Evolutionary conservation across 2,888 invertebrate genomes (phyloP).

Genomic region (Caenorhabditis japonica): DNA sequence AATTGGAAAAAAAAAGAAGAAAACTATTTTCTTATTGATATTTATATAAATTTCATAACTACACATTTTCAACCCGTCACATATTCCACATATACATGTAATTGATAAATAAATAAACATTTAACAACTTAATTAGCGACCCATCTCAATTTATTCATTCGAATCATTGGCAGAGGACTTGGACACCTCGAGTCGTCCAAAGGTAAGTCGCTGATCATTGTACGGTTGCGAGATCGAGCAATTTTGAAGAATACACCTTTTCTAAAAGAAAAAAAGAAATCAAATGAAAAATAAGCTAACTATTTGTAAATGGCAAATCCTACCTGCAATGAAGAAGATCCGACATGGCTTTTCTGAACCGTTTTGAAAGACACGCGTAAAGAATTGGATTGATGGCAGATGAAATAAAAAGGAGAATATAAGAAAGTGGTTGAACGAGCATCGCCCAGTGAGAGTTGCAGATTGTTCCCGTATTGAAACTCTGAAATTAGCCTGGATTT

Average conservation of each 20-base stretch:
- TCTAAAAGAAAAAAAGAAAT: constrained; percentile 35
- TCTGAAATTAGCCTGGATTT: constrained; percentile 63
- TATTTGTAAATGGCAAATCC: neutral
- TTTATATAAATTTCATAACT: too few relatives aligned
- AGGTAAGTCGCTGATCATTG: constrained; percentile 64
- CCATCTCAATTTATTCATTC: constrained; percentile 55
- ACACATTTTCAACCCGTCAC: neutral
- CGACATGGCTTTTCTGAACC: constrained; percentile 71
- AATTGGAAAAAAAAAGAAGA: too few relatives aligned
- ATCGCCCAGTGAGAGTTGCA: constrained; percentile 65
- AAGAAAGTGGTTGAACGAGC: constrained; percentile 71
- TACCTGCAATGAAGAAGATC: constrained; percentile 66
- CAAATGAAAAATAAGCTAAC: too few relatives aligned
- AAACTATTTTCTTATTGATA: too few relatives aligned
- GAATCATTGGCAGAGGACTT: constrained; percentile 49
- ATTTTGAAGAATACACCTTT: constrained; percentile 47
- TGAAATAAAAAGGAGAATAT: constrained; percentile 71
- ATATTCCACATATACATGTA: constrained; percentile 26
- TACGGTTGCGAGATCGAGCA: constrained; percentile 61
- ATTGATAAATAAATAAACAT: constrained; percentile 16
- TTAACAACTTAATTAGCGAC: neutral
- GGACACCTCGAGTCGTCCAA: constrained; percentile 56
- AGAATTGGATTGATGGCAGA: constrained; percentile 73
- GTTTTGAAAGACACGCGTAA: constrained; percentile 73
- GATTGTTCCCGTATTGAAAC: constrained; percentile 54